These are phyloP conservation scores for Vireo altiloquus DNA, from an alignment of 2,113 vertebrate species.

Conservation along the genomic window DNA sequence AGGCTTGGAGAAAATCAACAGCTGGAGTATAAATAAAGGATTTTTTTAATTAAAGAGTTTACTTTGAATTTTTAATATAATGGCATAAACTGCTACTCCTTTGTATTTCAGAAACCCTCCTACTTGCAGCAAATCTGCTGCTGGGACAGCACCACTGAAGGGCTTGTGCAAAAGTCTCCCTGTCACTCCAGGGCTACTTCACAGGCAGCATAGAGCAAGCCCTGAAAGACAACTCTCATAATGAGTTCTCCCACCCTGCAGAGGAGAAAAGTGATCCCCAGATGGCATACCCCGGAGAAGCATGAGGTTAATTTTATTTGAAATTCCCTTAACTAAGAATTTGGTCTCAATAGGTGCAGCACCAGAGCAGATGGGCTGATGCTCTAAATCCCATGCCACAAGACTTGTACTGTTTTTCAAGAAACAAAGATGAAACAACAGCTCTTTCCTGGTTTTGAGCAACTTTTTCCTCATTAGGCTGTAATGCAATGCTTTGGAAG, in stretches of 20 bases:
- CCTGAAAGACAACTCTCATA: neutral
- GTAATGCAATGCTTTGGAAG: neutral
- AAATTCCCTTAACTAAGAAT: neutral
- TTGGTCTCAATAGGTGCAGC: neutral
- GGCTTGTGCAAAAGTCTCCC: neutral
- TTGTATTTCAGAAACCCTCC: neutral
- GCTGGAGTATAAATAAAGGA: neutral
- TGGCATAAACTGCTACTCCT: neutral
- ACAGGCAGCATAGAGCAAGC: neutral
- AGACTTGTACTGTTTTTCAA: neutral
- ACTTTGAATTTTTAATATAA: conserved; percentile 30
- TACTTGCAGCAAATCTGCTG: conserved; percentile 16
- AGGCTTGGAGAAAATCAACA: neutral
- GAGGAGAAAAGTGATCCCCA: neutral
- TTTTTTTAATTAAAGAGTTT: conserved; percentile 28
- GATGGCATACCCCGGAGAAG: neutral
- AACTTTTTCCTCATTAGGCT: neutral
- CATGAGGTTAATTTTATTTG: conserved; percentile 17
- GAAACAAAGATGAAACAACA: neutral
- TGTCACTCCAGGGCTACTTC: neutral
- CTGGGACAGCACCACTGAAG: neutral
- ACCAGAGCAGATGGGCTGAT: neutral
- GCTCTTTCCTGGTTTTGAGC: neutral
- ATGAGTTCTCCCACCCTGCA: neutral
- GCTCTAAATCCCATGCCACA: neutral